Evolutionary conservation across 2,888 invertebrate species (phyloP), one percentile per base, ranked within the genome.

Genomic region (Acleris emargana): DNA sequence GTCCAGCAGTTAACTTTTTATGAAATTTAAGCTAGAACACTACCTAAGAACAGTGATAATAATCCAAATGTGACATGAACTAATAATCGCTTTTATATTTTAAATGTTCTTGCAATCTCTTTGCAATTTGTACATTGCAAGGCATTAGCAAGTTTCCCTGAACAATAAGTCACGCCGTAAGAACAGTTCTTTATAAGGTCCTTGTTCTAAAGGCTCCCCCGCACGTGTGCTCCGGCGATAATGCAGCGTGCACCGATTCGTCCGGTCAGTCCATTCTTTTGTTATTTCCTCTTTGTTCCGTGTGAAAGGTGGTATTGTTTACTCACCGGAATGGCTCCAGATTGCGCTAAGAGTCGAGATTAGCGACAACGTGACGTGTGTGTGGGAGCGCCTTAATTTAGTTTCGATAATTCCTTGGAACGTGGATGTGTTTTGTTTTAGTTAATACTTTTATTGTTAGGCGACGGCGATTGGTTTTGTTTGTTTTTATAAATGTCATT

Each of bases 261-360:
- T 85, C 84, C 85, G 82, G 84, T 82, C 80, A 81, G 78, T 85
- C 80, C 81, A 82, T 87, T 89, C 88, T 88, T 89, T 90, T 89
- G 88, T 90, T 88, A 83, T 83, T 87, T 84, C 81, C 81, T 84
- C 84, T 89, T 90, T 89, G 87, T 89, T 84, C 82, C 75, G 45
- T 73, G 72, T 85, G 83, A 86, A 88, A 88, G 87, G 89, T 89
- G 82, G 83, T 86, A 89, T 91, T 91, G 90, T 91, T 91, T 89
- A 84, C 86, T 83, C 84, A 78, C 78, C 74, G 81, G 82, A 86
- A 88, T 84, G 79, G 84, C 73, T 77, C 78, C 82, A 87, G 89
- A 90, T 89, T 90, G 87, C 84, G 86, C 84, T 87, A 87, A 89
- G 86, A 90, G 88, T 84, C 80, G 82, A 88, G 88, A 89, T 90